phyloP scores from a whole-genome alignment of 2,797 vertebrate genomes.

The Australoheros facetus region DNA sequence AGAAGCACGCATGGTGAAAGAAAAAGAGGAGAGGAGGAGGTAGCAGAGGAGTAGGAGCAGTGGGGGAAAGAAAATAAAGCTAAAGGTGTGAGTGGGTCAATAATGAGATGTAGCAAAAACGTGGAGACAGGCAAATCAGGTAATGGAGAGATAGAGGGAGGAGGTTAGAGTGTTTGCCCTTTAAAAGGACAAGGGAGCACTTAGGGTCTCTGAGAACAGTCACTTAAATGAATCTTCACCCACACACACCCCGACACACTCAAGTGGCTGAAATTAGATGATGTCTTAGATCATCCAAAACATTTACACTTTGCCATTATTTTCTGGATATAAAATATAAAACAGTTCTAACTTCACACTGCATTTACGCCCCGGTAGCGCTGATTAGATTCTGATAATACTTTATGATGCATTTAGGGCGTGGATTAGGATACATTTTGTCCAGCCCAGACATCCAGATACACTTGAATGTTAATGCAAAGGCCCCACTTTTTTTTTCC shows the following conservation, averaged over 20 bases:
- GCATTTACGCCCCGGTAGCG: neutral
- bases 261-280: neutral
- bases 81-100: constrained; percentile 24
- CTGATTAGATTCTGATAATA: constrained; percentile 7
- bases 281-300: neutral
- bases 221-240: neutral
- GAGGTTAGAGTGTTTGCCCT: constrained; percentile 32
- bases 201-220: constrained; percentile 8
- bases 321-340: neutral
- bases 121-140: constrained; percentile 3
- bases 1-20: constrained; percentile 13
- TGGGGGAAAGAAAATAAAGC: constrained; percentile 4
- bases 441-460: neutral
- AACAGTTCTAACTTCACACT: constrained; percentile 1
- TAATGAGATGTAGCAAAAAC: constrained; percentile 3
- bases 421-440: neutral
- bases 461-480: neutral
- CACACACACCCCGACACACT: neutral
- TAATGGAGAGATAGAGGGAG: neutral
- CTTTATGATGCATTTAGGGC: constrained; percentile 20
- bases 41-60: neutral
- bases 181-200: constrained; percentile 33
- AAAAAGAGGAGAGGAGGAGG: neutral
- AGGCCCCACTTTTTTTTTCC: neutral
- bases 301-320: neutral